A percentile compares a stretch with the other conserved stretches of the same genome.
phyloP scores from a whole-genome alignment of 2,888 invertebrate species.

The Pimpla rufipes region DNA sequence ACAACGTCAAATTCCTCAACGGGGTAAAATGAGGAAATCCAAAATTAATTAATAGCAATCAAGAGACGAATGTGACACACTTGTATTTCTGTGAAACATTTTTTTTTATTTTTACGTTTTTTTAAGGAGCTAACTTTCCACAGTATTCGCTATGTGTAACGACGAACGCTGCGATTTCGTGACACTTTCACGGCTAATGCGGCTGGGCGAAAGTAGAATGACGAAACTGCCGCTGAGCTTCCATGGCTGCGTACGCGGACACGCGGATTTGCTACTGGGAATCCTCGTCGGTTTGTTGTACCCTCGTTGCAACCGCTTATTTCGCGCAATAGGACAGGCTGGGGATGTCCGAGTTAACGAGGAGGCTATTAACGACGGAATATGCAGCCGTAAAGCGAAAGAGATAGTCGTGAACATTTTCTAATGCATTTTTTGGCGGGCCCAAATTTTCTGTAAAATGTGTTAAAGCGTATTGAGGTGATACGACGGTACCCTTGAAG shows the following conservation, averaged over 20 bases:
- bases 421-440: too few species aligned
- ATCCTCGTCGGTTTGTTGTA: conserved; percentile 28
- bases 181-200: conserved; percentile 82
- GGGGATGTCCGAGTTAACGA: background rate
- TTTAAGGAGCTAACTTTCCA: conserved; percentile 6
- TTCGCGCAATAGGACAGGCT: background rate
- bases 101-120: conserved; percentile 18
- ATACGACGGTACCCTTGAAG: too few species aligned
- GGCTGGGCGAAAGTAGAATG: conserved; percentile 82
- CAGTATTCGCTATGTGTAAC: conserved; percentile 34
- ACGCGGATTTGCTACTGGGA: conserved; percentile 58
- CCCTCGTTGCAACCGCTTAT: background rate
- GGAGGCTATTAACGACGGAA: background rate
- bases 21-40: too few species aligned
- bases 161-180: conserved; percentile 75
- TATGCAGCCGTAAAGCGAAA: too few species aligned
- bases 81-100: background rate
- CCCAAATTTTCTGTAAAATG: too few species aligned
- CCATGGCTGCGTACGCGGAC: conserved; percentile 43
- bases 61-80: background rate
- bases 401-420: too few species aligned
- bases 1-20: background rate
- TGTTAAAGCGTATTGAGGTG: too few species aligned
- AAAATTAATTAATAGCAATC: background rate
- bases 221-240: conserved; percentile 74